Conservation (phyloP, 2,113 vertebrate species). For the Poeciliopsis turrubarensis region DNA sequence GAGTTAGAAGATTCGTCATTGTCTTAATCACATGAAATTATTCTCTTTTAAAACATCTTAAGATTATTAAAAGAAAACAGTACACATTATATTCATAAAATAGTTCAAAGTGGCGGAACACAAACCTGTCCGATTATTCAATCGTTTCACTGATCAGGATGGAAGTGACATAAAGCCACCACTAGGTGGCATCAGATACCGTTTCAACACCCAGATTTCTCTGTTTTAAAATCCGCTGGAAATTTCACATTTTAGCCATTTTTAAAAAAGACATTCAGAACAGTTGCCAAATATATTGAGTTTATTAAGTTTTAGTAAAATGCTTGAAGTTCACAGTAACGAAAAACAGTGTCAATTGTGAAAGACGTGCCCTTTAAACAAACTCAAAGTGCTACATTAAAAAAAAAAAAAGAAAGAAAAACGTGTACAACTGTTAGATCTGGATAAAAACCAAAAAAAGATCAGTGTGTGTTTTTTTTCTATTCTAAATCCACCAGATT, state of each 20-base stretch:
- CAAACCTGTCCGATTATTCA: no score
- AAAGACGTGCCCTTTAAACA: constrained; percentile 29
- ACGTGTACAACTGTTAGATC: constrained; percentile 18
- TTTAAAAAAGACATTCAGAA: no score
- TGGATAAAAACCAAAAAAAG: not conserved
- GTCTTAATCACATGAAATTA: no score
- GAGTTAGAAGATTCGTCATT: no score
- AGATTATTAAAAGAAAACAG: no score
- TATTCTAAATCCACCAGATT: not conserved
- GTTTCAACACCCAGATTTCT: not conserved
- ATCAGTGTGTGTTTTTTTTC: not conserved
- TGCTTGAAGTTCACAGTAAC: constrained; percentile 41
- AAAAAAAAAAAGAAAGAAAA: not conserved
- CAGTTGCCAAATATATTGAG: not conserved
- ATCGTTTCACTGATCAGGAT: no score
- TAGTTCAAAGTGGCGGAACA: no score
- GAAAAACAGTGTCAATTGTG: constrained; percentile 36
- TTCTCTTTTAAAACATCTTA: no score
- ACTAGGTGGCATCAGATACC: not conserved
- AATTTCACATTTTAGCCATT: no score
- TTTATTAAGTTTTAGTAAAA: constrained; percentile 51
- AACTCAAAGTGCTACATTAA: constrained; percentile 52
- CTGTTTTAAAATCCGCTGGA: no score
- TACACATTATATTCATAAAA: no score
- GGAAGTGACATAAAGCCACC: not conserved